phyloP scores from a whole-genome alignment of 2,888 invertebrate species.

The Orthonychiurus folsomi region DNA sequence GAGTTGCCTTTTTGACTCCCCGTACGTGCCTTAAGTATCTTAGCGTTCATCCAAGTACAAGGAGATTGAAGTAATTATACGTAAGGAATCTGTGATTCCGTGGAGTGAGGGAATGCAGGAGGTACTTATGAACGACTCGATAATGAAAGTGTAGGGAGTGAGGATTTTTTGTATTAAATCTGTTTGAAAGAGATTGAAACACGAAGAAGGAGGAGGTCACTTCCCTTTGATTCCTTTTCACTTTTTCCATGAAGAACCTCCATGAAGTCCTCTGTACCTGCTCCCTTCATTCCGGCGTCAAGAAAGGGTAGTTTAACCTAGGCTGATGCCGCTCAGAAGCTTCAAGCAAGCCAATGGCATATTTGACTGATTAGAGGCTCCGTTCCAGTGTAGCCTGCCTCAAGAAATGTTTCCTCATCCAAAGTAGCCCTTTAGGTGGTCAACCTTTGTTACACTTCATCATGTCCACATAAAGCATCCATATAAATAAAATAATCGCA shows the following conservation, averaged over 20 bases:
- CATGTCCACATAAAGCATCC: neutral
- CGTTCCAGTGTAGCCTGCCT: neutral
- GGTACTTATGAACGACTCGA: neutral
- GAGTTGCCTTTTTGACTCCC: neutral
- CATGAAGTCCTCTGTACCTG: too few species aligned
- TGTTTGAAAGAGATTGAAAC: neutral
- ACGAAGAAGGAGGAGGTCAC: neutral
- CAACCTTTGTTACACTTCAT: neutral
- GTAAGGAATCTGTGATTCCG: neutral
- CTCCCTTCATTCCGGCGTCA: neutral
- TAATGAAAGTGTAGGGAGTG: neutral
- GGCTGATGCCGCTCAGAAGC: neutral
- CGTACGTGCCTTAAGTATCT: neutral
- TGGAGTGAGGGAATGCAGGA: neutral
- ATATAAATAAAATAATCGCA: neutral
- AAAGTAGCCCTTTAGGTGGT: neutral
- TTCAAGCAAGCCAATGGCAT: constrained; percentile 1
- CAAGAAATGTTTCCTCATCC: neutral
- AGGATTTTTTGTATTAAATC: neutral
- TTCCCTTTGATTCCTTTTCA: neutral
- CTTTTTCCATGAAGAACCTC: neutral
- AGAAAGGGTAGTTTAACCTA: neutral
- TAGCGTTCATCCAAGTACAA: neutral
- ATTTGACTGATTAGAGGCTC: neutral
- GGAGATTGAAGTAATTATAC: neutral